These are phyloP conservation scores for Synanthedon formicaeformis DNA, from an alignment of 2,888 invertebrate genomes.

Conservation along the genomic window DNA sequence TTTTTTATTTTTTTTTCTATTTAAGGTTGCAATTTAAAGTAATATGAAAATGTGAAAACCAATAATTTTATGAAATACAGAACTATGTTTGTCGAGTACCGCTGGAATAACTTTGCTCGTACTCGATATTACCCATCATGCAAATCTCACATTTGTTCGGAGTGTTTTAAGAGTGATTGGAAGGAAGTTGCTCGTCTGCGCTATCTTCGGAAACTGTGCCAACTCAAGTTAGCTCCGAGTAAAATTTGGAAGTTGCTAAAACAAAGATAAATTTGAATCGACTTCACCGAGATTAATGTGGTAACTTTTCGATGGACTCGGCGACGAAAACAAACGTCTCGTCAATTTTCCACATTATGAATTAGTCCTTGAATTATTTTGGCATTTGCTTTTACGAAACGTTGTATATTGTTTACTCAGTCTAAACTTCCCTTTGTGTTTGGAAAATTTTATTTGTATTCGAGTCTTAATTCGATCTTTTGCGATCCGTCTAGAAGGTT, in stretches of 20 bases:
- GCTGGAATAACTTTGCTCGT: too few species aligned
- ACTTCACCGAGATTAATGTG: conserved; percentile 40
- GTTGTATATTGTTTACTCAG: not conserved
- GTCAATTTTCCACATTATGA: not conserved
- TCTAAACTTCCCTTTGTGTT: not conserved
- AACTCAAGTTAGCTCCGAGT: conserved; percentile 13
- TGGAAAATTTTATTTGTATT: not conserved
- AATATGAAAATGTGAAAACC: too few species aligned
- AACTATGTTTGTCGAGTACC: too few species aligned
- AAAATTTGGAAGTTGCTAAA: conserved; percentile 42
- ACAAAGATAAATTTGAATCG: conserved; percentile 52
- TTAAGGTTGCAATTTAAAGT: too few species aligned
- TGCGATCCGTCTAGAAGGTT: too few species aligned
- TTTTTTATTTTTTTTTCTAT: too few species aligned
- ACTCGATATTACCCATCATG: too few species aligned
- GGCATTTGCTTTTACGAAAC: not conserved
- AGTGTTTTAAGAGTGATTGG: not conserved
- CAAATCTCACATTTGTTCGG: not conserved
- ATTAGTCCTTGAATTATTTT: not conserved
- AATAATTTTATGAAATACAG: too few species aligned
- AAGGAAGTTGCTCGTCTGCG: not conserved
- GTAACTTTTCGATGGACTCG: conserved; percentile 18
- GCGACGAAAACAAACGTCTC: not conserved
- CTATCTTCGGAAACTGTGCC: not conserved
- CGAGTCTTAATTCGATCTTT: not conserved